Conservation (phyloP, 1,140 invertebrate species). For the Drosophila yakuba region DNA sequence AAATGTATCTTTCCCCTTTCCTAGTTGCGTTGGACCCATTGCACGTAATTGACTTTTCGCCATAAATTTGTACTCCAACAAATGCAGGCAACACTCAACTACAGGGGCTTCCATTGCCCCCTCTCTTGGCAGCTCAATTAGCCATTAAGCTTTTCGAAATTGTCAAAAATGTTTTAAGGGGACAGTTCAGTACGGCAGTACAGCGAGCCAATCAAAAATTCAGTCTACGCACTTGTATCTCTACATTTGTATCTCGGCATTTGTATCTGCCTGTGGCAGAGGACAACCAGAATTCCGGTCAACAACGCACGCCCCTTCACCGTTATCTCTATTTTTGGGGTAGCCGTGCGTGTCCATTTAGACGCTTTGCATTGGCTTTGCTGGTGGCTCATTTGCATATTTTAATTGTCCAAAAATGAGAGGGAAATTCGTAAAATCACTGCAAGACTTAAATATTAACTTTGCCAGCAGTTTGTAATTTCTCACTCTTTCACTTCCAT, state of each 20-base stretch:
- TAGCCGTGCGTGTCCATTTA: constrained; percentile 63
- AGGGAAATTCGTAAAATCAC: constrained; percentile 17
- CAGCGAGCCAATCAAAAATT: constrained; percentile 68
- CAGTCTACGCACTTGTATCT: constrained; percentile 60
- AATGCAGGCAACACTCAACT: constrained; percentile 50
- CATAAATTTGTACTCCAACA: constrained; percentile 57
- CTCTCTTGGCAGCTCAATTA: constrained; percentile 19
- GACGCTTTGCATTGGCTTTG: constrained; percentile 27
- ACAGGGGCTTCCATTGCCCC: not conserved
- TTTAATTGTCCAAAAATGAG: constrained; percentile 58
- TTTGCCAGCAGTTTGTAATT: constrained; percentile 4
- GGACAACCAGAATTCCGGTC: not conserved
- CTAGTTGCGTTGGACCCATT: not conserved
- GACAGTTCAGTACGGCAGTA: constrained; percentile 11
- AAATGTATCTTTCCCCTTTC: constrained; percentile 8
- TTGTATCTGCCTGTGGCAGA: constrained; percentile 8
- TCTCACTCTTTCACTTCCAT: constrained; percentile 23
- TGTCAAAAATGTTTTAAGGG: constrained; percentile 58
- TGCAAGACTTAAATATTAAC: constrained; percentile 40
- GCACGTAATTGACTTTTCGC: constrained; percentile 71
- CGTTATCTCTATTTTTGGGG: constrained; percentile 27
- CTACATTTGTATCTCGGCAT: constrained; percentile 12
- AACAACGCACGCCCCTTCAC: not conserved
- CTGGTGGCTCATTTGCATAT: constrained; percentile 65
- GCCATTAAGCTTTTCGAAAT: constrained; percentile 62